Conservation (phyloP, 1,140 invertebrate species). For the Penaeus vannamei region DNA sequence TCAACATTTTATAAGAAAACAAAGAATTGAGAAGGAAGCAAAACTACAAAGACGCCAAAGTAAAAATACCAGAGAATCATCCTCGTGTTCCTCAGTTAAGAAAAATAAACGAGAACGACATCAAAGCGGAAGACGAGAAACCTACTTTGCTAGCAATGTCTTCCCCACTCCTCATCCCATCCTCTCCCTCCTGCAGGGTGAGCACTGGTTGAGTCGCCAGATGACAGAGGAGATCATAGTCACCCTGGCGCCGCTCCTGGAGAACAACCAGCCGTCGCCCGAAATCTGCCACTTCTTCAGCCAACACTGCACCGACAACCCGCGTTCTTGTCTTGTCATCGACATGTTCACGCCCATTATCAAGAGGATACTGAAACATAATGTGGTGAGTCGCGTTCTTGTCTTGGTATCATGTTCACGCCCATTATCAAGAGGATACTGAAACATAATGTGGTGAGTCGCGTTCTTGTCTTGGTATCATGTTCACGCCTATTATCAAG, state of each 20-base stretch:
- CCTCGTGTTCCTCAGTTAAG: no score
- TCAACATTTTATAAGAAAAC: no score
- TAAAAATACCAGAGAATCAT: no score
- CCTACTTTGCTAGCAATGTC: no score
- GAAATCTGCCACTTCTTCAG: constrained; percentile 78
- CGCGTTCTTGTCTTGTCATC: constrained; percentile 76
- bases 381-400: constrained; percentile 79
- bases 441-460: constrained; percentile 88
- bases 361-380: constrained; percentile 86
- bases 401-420: constrained; percentile 78
- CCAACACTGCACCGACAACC: constrained; percentile 77
- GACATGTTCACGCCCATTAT: constrained; percentile 82
- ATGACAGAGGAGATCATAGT: constrained; percentile 76
- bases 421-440: constrained; percentile 85
- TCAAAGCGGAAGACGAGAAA: no score
- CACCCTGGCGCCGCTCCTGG: constrained; percentile 76
- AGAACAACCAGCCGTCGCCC: constrained; percentile 77
- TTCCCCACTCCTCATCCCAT: neutral
- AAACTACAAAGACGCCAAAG: no score
- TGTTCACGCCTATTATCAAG: constrained; percentile 83
- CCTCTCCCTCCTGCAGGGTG: constrained; percentile 51
- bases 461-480: constrained; percentile 76
- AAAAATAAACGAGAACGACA: no score
- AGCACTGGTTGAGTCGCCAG: constrained; percentile 65
- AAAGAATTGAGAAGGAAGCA: no score